A percentile compares a stretch with the other conserved stretches of the same genome.
These are phyloP conservation scores for Benitochromis conjunctus DNA, from an alignment of 2,113 vertebrate species.

Conservation along the genomic window DNA sequence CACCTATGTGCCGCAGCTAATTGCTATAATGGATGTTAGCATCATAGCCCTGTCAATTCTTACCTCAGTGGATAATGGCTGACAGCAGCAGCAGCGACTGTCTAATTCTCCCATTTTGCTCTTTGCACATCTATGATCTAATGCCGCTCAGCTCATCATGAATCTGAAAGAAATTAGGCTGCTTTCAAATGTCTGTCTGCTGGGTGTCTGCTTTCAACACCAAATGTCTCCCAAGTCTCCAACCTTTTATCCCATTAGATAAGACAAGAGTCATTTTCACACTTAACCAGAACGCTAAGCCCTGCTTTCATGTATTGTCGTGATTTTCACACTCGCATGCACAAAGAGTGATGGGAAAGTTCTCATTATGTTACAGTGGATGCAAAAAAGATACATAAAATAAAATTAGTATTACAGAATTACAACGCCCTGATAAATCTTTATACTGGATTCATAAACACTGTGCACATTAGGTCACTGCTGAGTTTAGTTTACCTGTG, in stretches of 20 bases:
- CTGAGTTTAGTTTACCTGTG: neutral
- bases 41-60: constrained; percentile 3
- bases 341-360: neutral
- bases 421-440: neutral
- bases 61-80: constrained; percentile 17
- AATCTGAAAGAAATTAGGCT: constrained; percentile 25
- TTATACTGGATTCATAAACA: neutral
- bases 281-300: neutral
- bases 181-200: constrained; percentile 46
- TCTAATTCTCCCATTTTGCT: constrained; percentile 23
- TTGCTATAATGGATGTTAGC: constrained; percentile 53
- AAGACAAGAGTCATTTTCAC: constrained; percentile 17
- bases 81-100: constrained; percentile 12
- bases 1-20: constrained; percentile 35
- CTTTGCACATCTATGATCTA: constrained; percentile 34
- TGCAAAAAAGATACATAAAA: neutral
- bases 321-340: neutral
- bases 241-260: neutral
- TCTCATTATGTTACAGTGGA: neutral
- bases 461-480: neutral
- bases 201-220: constrained; percentile 26
- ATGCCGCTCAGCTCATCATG: constrained; percentile 29
- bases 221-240: constrained; percentile 1
- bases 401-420: neutral
- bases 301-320: neutral